Conservation (phyloP, 2,888 invertebrate species). For the Andrena minutula region DNA sequence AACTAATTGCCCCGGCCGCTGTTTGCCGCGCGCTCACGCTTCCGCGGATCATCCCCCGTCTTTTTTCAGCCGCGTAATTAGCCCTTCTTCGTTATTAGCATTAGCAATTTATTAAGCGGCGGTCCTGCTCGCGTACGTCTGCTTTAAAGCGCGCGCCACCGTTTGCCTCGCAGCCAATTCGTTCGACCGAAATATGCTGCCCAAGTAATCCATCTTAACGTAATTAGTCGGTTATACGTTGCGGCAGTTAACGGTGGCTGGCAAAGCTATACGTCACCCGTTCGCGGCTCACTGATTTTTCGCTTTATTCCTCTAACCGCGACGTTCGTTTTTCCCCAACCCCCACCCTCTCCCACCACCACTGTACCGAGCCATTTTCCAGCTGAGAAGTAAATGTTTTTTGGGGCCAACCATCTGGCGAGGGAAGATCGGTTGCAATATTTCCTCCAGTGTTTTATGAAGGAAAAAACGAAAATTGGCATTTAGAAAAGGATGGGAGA, state of each 20-base stretch:
- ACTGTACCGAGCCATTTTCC: not conserved
- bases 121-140: slow-evolving; percentile 55
- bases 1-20: slow-evolving; percentile 57
- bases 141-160: slow-evolving; percentile 59
- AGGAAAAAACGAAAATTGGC: too few species aligned
- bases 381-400: too few species aligned
- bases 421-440: too few species aligned
- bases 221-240: slow-evolving; percentile 70
- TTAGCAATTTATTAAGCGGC: slow-evolving; percentile 59
- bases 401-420: too few species aligned
- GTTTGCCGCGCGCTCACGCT: slow-evolving; percentile 34
- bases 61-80: slow-evolving; percentile 53
- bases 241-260: slow-evolving; percentile 60
- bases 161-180: slow-evolving; percentile 67
- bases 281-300: slow-evolving; percentile 58
- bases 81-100: slow-evolving; percentile 59
- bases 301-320: slow-evolving; percentile 34
- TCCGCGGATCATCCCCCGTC: slow-evolving; percentile 47
- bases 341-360: not conserved
- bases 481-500: too few species aligned
- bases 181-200: slow-evolving; percentile 69
- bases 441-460: too few species aligned
- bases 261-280: slow-evolving; percentile 49
- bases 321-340: slow-evolving; percentile 12
- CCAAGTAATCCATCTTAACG: slow-evolving; percentile 72